Percentiles rank a stretch among this genome's conserved stretches.
Evolutionary conservation across 2,113 vertebrate species (phyloP).

Genomic region (Corynorhinus townsendii): DNA sequence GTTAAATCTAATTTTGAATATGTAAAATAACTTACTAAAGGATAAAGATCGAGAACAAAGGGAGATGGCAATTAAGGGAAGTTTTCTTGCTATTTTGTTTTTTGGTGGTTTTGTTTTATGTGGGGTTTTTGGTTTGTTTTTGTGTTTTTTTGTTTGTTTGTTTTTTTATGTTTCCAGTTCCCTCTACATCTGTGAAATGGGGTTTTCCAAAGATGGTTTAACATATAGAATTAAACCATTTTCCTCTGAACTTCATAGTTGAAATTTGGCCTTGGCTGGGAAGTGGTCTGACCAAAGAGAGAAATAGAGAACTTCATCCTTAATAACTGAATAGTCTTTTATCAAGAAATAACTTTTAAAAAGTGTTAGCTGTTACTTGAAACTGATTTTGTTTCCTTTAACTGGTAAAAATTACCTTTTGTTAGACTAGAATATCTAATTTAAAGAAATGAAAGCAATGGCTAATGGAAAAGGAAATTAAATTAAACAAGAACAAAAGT

Average conservation of each 20-base stretch:
- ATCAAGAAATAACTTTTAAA: background rate
- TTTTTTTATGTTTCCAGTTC: conserved; percentile 27
- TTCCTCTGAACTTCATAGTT: background rate
- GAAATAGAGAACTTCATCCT: conserved; percentile 5
- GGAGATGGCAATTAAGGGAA: conserved; percentile 15
- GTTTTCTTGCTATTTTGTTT: background rate
- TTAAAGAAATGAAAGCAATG: conserved; percentile 32
- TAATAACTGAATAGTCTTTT: conserved; percentile 10
- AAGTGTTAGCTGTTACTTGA: conserved; percentile 11
- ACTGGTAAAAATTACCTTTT: conserved; percentile 14
- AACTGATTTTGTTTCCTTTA: conserved; percentile 11
- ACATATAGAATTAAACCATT: background rate
- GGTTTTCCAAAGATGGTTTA: conserved; percentile 49
- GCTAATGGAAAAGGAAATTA: conserved; percentile 31
- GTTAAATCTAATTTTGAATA: conserved; percentile 30
- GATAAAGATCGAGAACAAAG: background rate
- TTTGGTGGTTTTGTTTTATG: background rate
- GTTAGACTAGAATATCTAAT: conserved; percentile 30
- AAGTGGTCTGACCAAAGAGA: background rate
- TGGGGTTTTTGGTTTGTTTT: too few relatives aligned
- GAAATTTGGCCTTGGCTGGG: background rate
- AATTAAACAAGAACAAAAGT: background rate
- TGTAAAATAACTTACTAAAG: conserved; percentile 9
- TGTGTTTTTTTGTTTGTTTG: background rate
- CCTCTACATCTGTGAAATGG: background rate